phyloP scores from a whole-genome alignment of 2,113 vertebrate genomes.

The Corythornis vintsioides region DNA sequence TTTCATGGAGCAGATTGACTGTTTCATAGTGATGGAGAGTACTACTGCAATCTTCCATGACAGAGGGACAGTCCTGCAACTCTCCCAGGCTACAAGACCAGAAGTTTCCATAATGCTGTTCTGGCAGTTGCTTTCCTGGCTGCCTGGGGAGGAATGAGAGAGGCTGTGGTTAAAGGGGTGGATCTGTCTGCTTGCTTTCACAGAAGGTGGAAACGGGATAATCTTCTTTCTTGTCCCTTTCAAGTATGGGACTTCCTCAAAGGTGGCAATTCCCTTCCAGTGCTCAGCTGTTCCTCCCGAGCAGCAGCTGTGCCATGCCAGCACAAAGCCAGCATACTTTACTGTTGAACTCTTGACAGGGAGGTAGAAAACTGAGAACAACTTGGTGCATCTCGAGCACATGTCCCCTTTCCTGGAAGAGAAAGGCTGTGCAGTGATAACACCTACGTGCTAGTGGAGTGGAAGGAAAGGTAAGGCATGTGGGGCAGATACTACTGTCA shows the following conservation, averaged over 20 bases:
- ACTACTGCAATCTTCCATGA: background rate
- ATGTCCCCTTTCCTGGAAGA: background rate
- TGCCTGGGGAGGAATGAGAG: background rate
- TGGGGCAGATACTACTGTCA: background rate
- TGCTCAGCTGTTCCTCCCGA: background rate
- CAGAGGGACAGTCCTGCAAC: background rate
- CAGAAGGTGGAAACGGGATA: background rate
- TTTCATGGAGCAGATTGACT: background rate
- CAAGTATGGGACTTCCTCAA: background rate
- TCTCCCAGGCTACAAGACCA: background rate
- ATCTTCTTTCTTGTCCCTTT: background rate
- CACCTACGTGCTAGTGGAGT: fast-evolving
- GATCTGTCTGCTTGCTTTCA: background rate
- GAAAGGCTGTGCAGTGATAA: background rate
- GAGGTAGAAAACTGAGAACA: background rate
- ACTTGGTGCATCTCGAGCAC: fast-evolving
- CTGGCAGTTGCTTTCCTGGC: background rate
- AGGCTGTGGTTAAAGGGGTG: fast-evolving
- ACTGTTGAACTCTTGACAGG: background rate
- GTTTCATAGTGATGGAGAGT: background rate
- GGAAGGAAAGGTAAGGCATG: background rate
- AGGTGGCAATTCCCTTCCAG: background rate
- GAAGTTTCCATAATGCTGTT: background rate
- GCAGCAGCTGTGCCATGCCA: background rate
- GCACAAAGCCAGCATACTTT: fast-evolving